Evolutionary conservation across 2,888 invertebrate species (phyloP).

Genomic region (Monopis laevigella): DNA sequence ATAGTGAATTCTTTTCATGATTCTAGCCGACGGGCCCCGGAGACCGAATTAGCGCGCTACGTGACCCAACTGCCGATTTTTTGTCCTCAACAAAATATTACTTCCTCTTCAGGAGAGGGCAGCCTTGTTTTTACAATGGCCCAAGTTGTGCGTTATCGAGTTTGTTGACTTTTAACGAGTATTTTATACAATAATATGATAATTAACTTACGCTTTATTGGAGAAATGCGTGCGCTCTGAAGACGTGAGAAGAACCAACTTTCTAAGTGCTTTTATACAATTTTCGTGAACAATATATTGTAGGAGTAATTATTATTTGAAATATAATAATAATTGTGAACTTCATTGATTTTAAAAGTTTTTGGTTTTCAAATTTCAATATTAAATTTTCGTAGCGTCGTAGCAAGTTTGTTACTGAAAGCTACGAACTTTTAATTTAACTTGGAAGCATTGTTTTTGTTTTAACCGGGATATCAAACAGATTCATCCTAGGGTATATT

Average conservation of each 20-base stretch:
- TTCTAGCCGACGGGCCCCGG: slow-evolving; percentile 35
- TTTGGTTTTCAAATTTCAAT: not conserved
- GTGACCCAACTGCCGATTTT: slow-evolving; percentile 55
- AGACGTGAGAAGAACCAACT: not conserved
- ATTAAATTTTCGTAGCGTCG: slow-evolving; percentile 1
- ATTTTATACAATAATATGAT: slow-evolving; percentile 61
- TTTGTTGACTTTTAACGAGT: slow-evolving; percentile 52
- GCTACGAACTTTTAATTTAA: slow-evolving; percentile 6
- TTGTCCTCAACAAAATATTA: slow-evolving; percentile 33
- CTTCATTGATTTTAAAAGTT: slow-evolving; percentile 7
- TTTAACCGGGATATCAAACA: not conserved
- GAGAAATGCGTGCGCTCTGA: not conserved
- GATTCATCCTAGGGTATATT: too few species aligned
- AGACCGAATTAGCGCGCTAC: slow-evolving; percentile 55
- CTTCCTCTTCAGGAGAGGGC: slow-evolving; percentile 26
- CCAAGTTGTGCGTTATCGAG: slow-evolving; percentile 50
- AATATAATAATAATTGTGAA: not conserved
- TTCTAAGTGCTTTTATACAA: not conserved
- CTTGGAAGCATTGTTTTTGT: not conserved
- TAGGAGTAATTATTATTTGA: not conserved
- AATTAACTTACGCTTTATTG: slow-evolving; percentile 31
- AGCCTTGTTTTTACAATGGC: slow-evolving; percentile 47
- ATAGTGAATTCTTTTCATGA: slow-evolving; percentile 51
- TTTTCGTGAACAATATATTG: not conserved
- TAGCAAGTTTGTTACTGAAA: not conserved